Base-by-base conservation (phyloP, 2,113 vertebrate species). In the Hassar affinis region DNA sequence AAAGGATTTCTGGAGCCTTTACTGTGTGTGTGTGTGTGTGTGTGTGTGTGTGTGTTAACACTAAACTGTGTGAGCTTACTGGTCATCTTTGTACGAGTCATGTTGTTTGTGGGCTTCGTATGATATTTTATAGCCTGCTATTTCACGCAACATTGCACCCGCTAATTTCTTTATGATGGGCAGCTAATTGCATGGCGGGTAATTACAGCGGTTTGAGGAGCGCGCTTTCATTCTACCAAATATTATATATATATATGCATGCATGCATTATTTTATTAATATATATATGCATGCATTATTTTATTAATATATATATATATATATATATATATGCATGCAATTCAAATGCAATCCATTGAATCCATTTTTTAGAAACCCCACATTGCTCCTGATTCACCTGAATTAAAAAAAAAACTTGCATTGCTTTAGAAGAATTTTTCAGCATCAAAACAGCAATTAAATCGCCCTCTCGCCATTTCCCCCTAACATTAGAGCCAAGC, bases 161-260 rank as follows among this genome's bases (percentile, higher is more conserved):
- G 95, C 95, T 97, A 95, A 97, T 97, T 97, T 95, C 95, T 97
- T 95, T 93, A 92, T 95, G 94, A 96, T 96, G 95, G 94, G 92
- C 94, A 92, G 93, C 96, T 98, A 98, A 98, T 98, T 98, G 96
- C 95, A 96, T 93, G 96, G 96, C 95, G 96, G 95, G 95, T 96
- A 96, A 96, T 96, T 96, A 96, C 94, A 92, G 95, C 93, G 93
- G 92, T 94, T 95, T 94, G 94, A 93, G 94, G 93, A 90, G 94
- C 56, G 54, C 51, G 49, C 74, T 76, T 76, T 54, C 74, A 33
- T 30, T 7, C 82, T 33, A 76, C 51, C 49, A 35, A 18, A 56
- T 20, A 11, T 56, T n/a, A n/a, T n/a, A n/a, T n/a, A n/a, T n/a
- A n/a, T n/a, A n/a, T n/a, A n/a, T n/a, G n/a, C n/a, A n/a, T n/a